Evolutionary conservation across 2,888 invertebrate genomes (phyloP).

Genomic region (Volucella zonaria): DNA sequence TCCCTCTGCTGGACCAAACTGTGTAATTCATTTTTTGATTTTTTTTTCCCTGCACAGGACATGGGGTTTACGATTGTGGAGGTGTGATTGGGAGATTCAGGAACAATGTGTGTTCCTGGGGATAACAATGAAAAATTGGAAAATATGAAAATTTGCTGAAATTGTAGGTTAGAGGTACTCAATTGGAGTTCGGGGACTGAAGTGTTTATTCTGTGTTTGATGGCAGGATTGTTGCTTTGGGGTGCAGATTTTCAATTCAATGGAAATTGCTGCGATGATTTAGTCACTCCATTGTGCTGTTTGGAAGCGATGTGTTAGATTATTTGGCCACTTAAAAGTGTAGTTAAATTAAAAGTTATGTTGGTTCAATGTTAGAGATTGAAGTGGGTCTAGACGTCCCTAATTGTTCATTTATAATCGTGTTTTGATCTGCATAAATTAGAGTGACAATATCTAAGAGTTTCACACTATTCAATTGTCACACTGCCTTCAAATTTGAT

Average conservation of each 20-base stretch:
- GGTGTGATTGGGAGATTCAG: not conserved
- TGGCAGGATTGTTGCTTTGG: conserved; percentile 35
- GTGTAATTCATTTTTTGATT: conserved; percentile 19
- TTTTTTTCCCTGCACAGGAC: conserved; percentile 2
- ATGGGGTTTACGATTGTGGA: not conserved
- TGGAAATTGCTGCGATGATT: conserved; percentile 25
- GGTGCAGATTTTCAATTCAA: not conserved
- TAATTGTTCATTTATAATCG: too few species aligned
- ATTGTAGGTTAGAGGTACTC: conserved; percentile 16
- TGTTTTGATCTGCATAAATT: too few species aligned
- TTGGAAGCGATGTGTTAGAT: not conserved
- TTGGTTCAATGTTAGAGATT: too few species aligned
- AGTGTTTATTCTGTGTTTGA: conserved; percentile 30
- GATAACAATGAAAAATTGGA: conserved; percentile 39
- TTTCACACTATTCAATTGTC: too few species aligned
- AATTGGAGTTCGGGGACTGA: not conserved
- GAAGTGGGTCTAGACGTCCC: too few species aligned
- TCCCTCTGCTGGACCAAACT: conserved; percentile 5
- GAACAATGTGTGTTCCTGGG: conserved; percentile 1
- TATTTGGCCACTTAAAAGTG: not conserved
- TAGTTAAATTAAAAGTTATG: too few species aligned
- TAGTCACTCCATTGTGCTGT: conserved; percentile 18
- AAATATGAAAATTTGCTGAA: conserved; percentile 50
- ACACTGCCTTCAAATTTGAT: too few species aligned
- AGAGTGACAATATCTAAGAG: too few species aligned